Percentiles rank a stretch among this genome's conserved stretches.
These are phyloP conservation scores for Tetrax tetrax DNA, from an alignment of 2,113 vertebrate genomes.

Conservation along the genomic window DNA sequence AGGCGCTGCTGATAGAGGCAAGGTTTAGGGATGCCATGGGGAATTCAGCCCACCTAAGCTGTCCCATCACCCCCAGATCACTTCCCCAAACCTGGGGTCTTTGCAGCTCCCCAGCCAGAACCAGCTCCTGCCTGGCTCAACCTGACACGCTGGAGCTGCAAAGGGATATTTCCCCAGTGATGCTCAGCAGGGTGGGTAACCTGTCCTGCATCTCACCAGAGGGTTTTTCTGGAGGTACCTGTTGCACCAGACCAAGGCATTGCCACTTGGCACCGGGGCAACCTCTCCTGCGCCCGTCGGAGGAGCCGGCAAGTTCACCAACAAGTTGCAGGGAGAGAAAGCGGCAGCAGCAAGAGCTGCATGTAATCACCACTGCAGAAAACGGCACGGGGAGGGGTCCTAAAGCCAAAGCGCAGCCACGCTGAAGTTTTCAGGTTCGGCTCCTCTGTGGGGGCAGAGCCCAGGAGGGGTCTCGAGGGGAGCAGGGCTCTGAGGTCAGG, in stretches of 20 bases:
- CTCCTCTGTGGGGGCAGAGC: not conserved
- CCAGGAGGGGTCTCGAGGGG: fast-evolving
- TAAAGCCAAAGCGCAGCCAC: not conserved
- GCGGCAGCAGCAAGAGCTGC: not conserved
- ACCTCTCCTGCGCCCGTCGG: not conserved
- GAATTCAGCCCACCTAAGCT: not conserved
- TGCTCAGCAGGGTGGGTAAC: not conserved
- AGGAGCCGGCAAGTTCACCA: conserved; percentile 31
- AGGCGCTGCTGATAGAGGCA: fast-evolving
- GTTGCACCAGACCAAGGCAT: not conserved
- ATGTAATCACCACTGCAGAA: conserved; percentile 53
- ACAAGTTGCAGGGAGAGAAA: conserved; percentile 41
- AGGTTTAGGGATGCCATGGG: not conserved
- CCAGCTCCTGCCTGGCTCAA: not conserved
- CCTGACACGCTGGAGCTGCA: fast-evolving
- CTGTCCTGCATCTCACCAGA: not conserved
- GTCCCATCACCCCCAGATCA: not conserved
- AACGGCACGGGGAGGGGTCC: not conserved
- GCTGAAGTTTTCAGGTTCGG: not conserved
- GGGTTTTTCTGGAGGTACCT: not conserved
- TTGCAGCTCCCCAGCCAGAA: not conserved
- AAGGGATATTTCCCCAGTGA: fast-evolving
- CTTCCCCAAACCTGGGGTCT: not conserved
- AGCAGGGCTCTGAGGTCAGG: not conserved
- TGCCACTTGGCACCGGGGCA: not conserved